Evolutionary conservation across 2,888 invertebrate genomes (phyloP).

Genomic region (Zeuzera pyrina): DNA sequence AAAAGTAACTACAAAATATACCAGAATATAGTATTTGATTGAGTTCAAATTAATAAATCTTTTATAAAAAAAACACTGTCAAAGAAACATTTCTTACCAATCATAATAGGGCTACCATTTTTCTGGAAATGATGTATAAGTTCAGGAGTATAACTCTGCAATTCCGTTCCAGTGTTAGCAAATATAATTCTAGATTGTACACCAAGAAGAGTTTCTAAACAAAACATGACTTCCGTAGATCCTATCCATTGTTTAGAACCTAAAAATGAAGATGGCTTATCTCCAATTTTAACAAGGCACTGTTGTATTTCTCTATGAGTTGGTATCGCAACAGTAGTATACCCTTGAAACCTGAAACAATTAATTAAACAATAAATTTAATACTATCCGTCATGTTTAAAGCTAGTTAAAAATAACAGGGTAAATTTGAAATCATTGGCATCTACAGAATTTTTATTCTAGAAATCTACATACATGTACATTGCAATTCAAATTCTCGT

Average conservation of each 20-base stretch:
- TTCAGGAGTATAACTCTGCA: slow-evolving; percentile 84
- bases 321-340: slow-evolving; percentile 83
- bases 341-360: slow-evolving; percentile 81
- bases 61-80: too few species aligned
- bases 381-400: too few species aligned
- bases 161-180: slow-evolving; percentile 88
- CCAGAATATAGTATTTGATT: too few species aligned
- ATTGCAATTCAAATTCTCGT: too few species aligned
- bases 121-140: slow-evolving; percentile 91
- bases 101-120: slow-evolving; percentile 98
- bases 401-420: slow-evolving; percentile 4
- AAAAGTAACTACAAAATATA: slow-evolving; percentile 7
- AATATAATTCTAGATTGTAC: slow-evolving; percentile 87
- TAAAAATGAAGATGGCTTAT: slow-evolving; percentile 89
- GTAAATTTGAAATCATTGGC: neutral
- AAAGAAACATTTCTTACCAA: too few species aligned
- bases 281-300: slow-evolving; percentile 94
- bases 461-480: too few species aligned
- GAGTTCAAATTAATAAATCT: too few species aligned
- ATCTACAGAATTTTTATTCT: too few species aligned
- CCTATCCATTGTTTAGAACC: slow-evolving; percentile 98
- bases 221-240: slow-evolving; percentile 96
- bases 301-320: slow-evolving; percentile 91
- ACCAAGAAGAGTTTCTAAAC: slow-evolving; percentile 85
- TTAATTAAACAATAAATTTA: neutral